phyloP scores from a whole-genome alignment of 2,113 vertebrate genomes.

The Echinops telfairi region DNA sequence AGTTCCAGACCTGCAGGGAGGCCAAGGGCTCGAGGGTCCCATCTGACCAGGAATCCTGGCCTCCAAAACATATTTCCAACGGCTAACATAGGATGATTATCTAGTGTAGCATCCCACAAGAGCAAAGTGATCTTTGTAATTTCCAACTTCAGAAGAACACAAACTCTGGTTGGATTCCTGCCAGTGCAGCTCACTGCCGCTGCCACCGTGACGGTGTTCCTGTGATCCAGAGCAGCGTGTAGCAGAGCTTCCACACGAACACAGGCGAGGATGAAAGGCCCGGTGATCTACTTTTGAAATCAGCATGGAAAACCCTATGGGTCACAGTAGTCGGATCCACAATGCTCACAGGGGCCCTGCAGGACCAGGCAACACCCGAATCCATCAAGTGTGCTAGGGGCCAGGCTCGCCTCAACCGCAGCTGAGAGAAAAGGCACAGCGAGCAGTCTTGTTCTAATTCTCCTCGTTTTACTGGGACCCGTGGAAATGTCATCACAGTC shows the following conservation, averaged over 20 bases:
- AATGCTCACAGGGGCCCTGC: background rate
- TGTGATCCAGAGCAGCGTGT: background rate
- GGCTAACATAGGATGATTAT: background rate
- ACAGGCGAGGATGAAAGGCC: background rate
- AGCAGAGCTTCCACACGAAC: background rate
- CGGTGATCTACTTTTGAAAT: background rate
- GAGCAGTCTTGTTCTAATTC: background rate
- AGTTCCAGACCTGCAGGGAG: too few species aligned
- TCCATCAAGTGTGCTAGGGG: background rate
- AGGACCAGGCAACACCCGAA: background rate
- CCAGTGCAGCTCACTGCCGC: background rate
- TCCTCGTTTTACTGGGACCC: background rate
- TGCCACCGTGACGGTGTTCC: background rate
- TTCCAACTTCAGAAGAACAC: background rate
- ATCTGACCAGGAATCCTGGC: too few species aligned
- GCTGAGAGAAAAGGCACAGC: background rate
- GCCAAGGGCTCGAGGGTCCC: too few species aligned
- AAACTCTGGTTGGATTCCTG: background rate
- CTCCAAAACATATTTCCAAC: background rate
- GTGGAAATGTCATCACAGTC: background rate
- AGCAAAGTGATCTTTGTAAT: background rate
- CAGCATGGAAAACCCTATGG: background rate
- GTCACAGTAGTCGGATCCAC: background rate
- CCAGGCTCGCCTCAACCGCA: background rate
- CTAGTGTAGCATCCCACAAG: conserved; percentile 1